These are phyloP conservation scores for Oncorhynchus mykiss DNA, from an alignment of 2,113 vertebrate genomes.

Conservation along the genomic window DNA sequence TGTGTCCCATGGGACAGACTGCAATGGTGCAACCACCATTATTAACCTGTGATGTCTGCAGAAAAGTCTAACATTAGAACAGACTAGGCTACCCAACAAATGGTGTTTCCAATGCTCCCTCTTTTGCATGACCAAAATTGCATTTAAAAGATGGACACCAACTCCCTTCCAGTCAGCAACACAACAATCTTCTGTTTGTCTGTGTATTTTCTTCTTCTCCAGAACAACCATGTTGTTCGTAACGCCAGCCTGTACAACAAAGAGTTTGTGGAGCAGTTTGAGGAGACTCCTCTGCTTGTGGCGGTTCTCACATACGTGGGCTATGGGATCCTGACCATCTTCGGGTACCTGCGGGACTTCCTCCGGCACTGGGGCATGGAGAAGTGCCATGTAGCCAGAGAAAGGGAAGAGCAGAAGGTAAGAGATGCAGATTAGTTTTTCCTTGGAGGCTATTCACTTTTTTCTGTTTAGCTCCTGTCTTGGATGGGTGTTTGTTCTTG, in stretches of 20 bases:
- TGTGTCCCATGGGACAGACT: too few relatives aligned
- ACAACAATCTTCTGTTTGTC: background rate
- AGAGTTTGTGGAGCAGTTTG: slow-evolving; percentile 88
- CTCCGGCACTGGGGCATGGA: slow-evolving; percentile 92
- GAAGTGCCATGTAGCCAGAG: slow-evolving; percentile 89
- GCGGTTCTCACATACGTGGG: slow-evolving; percentile 96
- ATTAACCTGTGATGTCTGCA: too few relatives aligned
- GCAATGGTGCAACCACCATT: too few relatives aligned
- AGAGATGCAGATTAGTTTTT: background rate
- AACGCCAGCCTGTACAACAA: slow-evolving; percentile 88
- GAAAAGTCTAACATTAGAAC: too few relatives aligned
- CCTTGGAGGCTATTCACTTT: too few relatives aligned
- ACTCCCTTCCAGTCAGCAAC: background rate
- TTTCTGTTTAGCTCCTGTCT: too few relatives aligned
- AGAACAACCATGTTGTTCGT: slow-evolving; percentile 80
- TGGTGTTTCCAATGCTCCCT: too few relatives aligned
- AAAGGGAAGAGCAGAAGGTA: slow-evolving; percentile 94
- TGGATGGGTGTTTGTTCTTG: too few relatives aligned
- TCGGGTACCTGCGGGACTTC: slow-evolving; percentile 95
- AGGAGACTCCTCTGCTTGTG: slow-evolving; percentile 94
- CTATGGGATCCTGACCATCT: slow-evolving; percentile 94
- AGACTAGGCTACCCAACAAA: too few relatives aligned
- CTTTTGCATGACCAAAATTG: too few relatives aligned
- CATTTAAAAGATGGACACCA: too few relatives aligned
- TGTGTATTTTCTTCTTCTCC: background rate